Evolutionary conservation across 2,113 vertebrate genomes (phyloP), one percentile per base, ranked within the genome.

Genomic region (Sorex araneus): DNA sequence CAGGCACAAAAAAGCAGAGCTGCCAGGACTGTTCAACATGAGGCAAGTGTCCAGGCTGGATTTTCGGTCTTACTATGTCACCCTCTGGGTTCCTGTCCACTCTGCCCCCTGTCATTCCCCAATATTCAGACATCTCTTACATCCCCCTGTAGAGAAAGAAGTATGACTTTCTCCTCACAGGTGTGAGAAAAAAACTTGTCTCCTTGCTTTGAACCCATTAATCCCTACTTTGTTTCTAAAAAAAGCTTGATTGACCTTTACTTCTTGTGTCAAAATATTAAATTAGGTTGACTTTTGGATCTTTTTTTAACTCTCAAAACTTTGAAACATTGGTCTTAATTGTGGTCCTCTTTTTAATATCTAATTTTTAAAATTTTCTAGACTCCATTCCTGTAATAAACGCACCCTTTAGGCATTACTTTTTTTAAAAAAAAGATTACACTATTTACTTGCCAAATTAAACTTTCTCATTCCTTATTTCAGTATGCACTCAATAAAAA

Each of bases 391-490:
- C 36, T 9, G 4, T 2, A 40, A 40, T 40, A 40, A 40, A 40
- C 40, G 40, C 1, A 34, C 28, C 67, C 21, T n/a, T 34, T 60
- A 78, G 25, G 23, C 34, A 79, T 90, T 89, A 85, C 85, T 57
- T 67, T 82, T 75, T 21, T 60, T 60, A 21, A 60, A 71, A 32
- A 23, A 21, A 60, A 71, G 43, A 23, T 60, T 43, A 76, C 8
- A 87, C 30, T 28, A 57, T 87, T 90, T 45, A 43, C 63, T 80
- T 54, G 63, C 10, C 25, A 94, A 79, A 82, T 63, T 77, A 85
- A 84, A 27, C 28, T 81, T 86, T 40, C 75, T 87, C 34, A 57
- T 66, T 43, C 23, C 18, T 80, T 25, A 83, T 78, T 83, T 86
- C 11, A 34, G 70, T 19, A 89, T 34, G 45, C 34, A 76, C 32